Evolutionary conservation across 2,888 invertebrate species (phyloP), one percentile per base, ranked within the genome.

Genomic region (Hipparchia sbordonii): DNA sequence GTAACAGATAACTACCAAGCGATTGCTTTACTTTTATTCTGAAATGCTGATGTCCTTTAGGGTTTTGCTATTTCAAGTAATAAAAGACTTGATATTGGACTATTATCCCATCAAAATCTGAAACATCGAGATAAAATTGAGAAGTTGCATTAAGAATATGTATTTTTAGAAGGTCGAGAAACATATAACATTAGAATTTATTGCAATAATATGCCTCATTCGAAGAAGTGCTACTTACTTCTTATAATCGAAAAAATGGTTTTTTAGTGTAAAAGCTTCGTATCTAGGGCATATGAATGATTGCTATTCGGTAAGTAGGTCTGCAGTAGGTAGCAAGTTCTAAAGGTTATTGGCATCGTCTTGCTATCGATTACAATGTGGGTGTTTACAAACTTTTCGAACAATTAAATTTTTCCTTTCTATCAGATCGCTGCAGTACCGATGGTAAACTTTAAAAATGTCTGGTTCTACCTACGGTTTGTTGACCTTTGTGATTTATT

Each of bases 271-370:
- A 45, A 71, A 69, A 52, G 33, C 69, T 67, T 45, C 52, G 51
- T 71, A 70, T 68, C 67, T 72, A 33, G 72, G 68, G 62, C 66
- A 72, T 66, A 65, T 73, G 69, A 71, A 69, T 70, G 59, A 68
- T 70, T 67, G 60, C 54, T 56, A 13, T 59, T 71, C 54, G 52
- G 72, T 69, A 72, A 74, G 72, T 76, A 72, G 76, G 76, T 70
- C 70, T 74, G 71, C 71, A 63, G 76, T 52, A 71, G 46, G 76
- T 52, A 71, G 46, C 68, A 39, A 51, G 39, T 71, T 72, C 67
- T 70, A 67, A 63, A 69, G 75, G 75, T 76, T 70, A 72, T 72
- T 69, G 72, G 71, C 76, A 60, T 72, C 70, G 56, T 71, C 69
- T 23, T 52, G 46, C 9, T 59, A 75, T 75, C 46, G 73, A 73